Base-by-base conservation (phyloP, 2,113 vertebrate genomes). In the Andinoacara biseriatus region DNA sequence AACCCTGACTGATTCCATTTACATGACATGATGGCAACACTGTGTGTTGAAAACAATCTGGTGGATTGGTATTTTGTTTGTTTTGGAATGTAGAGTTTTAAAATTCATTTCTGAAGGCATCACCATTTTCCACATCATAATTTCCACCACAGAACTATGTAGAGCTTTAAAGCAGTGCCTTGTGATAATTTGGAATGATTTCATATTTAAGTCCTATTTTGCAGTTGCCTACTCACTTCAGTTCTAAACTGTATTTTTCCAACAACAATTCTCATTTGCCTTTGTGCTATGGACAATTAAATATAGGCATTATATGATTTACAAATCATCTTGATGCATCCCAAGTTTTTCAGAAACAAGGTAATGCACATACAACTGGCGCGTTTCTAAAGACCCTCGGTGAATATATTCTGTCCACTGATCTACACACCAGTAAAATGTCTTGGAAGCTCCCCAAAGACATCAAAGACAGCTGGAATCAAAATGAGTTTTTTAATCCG, bases 401-500 rank as follows among this genome's bases (percentile, higher is more conserved):
- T 13, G 79, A 49, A 65, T 58, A 57, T 18, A 74, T 57, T 40
- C 76, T 24, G 81, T 81, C 82, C 81, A 87, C 29, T 26, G 62
- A 89, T 79, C 81, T 76, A 85, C 75, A 63, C 35, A 62, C 72
- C 79, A 77, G 35, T 87, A 22, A 84, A 85, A 90, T 90, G 62
- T 81, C 69, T 84, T 86, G 76, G 86, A 89, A 77, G 79, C 46
- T 63, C 58, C 88, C 80, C 78, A 81, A 49, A 87, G 81, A 85
- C 84, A 93, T 87, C 82, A 91, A 83, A 88, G 76, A 81, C 15
- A 46, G 29, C 67, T 80, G 60, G 88, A 86, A 87, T 91, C 74
- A 60, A 86, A 90, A 92, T 81, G 10, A 87, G 76, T 76, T 78
- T 77, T 87, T 87, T 91, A 93, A 93, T 93, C 89, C 78, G 80